A percentile compares a stretch with the other conserved stretches of the same genome.
Evolutionary conservation across 2,797 vertebrate species (phyloP).

Genomic region (Molossus alvarezi): DNA sequence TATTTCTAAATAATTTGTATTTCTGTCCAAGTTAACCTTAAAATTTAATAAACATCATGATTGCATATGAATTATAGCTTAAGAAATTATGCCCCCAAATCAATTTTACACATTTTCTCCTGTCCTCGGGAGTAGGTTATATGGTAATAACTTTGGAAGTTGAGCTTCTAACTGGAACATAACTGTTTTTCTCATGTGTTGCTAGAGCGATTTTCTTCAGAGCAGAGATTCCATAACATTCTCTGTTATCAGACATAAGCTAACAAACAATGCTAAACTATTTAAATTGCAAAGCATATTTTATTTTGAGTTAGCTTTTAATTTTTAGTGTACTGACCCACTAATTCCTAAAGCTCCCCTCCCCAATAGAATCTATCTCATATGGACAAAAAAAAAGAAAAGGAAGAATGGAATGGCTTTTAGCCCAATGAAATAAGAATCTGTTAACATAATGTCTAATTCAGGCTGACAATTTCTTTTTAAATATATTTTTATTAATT

Average conservation of each 20-base stretch:
- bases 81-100: neutral
- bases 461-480: neutral
- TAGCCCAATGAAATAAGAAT: neutral
- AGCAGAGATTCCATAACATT: neutral
- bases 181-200: neutral
- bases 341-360: neutral
- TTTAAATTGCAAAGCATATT: neutral
- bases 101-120: neutral
- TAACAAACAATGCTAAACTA: neutral
- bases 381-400: neutral
- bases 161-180: neutral
- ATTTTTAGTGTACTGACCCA: neutral
- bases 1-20: neutral
- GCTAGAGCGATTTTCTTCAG: neutral
- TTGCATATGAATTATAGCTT: neutral
- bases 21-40: neutral
- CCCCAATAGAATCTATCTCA: neutral
- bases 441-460: neutral
- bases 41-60: neutral
- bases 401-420: neutral
- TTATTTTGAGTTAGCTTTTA: constrained; percentile 35
- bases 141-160: neutral
- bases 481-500: no score
- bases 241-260: neutral
- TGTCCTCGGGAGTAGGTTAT: neutral